Base-by-base conservation (phyloP, 1,140 invertebrate genomes). In the Nylanderia fulva region DNA sequence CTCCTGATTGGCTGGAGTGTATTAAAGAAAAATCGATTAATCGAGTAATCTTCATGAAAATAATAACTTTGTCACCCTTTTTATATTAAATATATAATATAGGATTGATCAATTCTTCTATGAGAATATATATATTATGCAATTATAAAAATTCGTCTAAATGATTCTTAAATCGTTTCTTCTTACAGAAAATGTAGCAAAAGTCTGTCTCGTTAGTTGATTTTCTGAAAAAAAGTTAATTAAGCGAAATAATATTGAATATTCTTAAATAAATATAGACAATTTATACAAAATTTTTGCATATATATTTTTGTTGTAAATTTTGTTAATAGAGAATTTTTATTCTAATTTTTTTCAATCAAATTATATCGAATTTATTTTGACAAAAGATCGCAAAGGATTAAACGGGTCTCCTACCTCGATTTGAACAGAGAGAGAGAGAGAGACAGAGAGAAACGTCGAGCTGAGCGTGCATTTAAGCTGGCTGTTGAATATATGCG, bases 391-490 rank as follows among this genome's bases (percentile, higher is more conserved):
- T 52, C 15, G 5, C 61, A 3, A 80, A 21, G 24, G 33, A 29
- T 56, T 68, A 80, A 42, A 80, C 9, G 0, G 4, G 3, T 8
- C 42, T 56, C 15, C 33, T 8, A 58, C 29, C 36, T 39, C 11
- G n/a, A 24, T 15, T 76, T 83, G 39, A 29, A 11, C 13, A 39
- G 3, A 8, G 29, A 9, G n/a, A 11, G 42, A 15, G 1, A 71
- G 48, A 33, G 52, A 48, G 42, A 83, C 6, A 7, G 13, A 21
- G 52, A 29, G 29, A 56, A n/a, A 24, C 9, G 6, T 27, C 24
- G 36, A 58, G 42, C 21, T n/a, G n/a, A 61, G 42, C 29, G 39
- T 75, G 39, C 80, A 52, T 71, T 84, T 84, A 61, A 60, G 33
- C 48, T 52, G 4, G 8, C 24, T 54, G 56, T 68, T 58, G 61